phyloP scores from a whole-genome alignment of 2,113 vertebrate species.

The Grammomys dolichurus region DNA sequence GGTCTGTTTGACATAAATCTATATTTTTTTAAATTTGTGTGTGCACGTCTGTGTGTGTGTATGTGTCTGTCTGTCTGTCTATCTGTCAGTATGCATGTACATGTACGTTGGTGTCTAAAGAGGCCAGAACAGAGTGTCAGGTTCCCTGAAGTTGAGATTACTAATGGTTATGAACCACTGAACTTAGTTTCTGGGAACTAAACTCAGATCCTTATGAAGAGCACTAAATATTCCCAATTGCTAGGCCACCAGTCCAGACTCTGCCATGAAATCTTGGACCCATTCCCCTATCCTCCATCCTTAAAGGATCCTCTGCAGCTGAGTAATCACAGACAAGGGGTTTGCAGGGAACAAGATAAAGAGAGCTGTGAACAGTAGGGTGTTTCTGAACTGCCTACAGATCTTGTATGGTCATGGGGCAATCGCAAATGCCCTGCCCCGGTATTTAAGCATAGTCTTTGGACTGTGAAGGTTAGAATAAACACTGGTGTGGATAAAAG shows the following conservation, averaged over 20 bases:
- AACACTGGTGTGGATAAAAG: constrained; percentile 49
- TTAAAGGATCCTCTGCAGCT: constrained; percentile 24
- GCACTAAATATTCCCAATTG: background rate
- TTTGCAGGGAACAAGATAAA: background rate
- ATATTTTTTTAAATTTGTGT: too few species aligned
- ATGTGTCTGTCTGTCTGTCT: background rate
- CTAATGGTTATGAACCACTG: background rate
- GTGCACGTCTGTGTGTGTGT: too few species aligned
- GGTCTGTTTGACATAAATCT: background rate
- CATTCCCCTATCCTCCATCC: background rate
- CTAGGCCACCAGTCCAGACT: background rate
- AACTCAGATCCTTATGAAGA: background rate
- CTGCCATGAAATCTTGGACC: background rate
- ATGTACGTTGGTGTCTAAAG: background rate
- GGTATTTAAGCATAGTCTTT: constrained; percentile 43
- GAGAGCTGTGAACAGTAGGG: background rate
- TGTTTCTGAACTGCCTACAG: constrained; percentile 26
- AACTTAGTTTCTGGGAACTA: background rate
- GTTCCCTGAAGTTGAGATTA: background rate
- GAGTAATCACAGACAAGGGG: background rate
- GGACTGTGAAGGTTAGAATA: constrained; percentile 38
- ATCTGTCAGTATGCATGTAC: background rate
- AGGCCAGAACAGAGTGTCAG: background rate
- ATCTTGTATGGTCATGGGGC: constrained; percentile 19
- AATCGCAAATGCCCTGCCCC: background rate